Conservation (phyloP, 1,140 invertebrate species). For the Tachypleus tridentatus region DNA sequence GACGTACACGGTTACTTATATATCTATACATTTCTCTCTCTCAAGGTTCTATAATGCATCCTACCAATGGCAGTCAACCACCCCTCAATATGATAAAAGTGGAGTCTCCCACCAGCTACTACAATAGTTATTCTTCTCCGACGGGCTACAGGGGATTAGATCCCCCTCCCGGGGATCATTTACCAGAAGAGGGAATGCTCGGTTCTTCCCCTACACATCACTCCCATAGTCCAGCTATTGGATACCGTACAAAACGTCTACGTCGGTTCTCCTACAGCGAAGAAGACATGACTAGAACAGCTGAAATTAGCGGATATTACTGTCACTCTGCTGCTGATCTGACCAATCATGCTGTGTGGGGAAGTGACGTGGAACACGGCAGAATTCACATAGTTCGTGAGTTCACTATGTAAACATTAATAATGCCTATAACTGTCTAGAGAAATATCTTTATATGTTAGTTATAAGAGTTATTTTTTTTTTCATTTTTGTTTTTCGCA, state of each 20-base stretch:
- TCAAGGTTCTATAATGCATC: constrained; percentile 67
- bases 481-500: too few relatives aligned
- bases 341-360: constrained; percentile 43
- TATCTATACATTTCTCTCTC: too few relatives aligned
- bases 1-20: too few relatives aligned
- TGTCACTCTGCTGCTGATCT: constrained; percentile 44
- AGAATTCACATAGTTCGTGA: too few relatives aligned
- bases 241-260: constrained; percentile 43
- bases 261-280: constrained; percentile 46
- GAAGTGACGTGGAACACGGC: constrained; percentile 45
- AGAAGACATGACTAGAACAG: constrained; percentile 38
- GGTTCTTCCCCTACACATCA: constrained; percentile 10
- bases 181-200: too few relatives aligned
- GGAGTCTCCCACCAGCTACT: constrained; percentile 80
- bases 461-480: too few relatives aligned
- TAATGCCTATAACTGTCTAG: too few relatives aligned
- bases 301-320: constrained; percentile 36
- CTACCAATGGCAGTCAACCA: constrained; percentile 61
- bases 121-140: constrained; percentile 70
- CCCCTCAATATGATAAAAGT: constrained; percentile 75
- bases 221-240: constrained; percentile 33
- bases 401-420: too few relatives aligned
- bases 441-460: too few relatives aligned
- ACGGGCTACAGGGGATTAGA: constrained; percentile 37
- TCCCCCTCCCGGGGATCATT: constrained; percentile 24